Evolutionary conservation across 64 coral and sea anemone genomes (phyloP).

Genomic region (Astreopora myriophthalma): DNA sequence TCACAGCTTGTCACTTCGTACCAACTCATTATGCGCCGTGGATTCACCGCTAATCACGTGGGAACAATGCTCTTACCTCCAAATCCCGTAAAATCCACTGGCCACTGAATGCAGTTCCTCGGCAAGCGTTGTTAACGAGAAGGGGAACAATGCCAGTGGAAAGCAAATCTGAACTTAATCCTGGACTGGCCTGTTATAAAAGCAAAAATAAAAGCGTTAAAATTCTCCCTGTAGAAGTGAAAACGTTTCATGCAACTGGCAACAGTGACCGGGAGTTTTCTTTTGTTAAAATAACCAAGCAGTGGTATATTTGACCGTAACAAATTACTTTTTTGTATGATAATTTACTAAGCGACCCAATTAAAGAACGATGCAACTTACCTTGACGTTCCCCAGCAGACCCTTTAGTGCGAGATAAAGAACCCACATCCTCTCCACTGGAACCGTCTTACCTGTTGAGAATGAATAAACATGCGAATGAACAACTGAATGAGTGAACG

Average conservation of each 20-base stretch:
- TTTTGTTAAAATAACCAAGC: too few relatives aligned
- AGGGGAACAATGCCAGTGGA: constrained; percentile 71
- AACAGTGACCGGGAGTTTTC: too few relatives aligned
- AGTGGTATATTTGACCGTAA: too few relatives aligned
- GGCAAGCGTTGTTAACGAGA: constrained; percentile 81
- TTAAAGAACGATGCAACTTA: not conserved
- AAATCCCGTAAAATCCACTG: constrained; percentile 96
- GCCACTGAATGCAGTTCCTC: constrained; percentile 85
- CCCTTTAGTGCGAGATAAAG: constrained; percentile 92
- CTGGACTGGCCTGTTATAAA: constrained; percentile 8
- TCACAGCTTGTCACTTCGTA: too few relatives aligned
- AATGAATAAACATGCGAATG: not conserved
- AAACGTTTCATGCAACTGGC: too few relatives aligned
- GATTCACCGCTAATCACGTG: too few relatives aligned
- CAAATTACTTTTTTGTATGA: too few relatives aligned
- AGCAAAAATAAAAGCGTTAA: too few relatives aligned
- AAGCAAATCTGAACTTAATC: constrained; percentile 65
- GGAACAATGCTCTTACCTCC: too few relatives aligned
- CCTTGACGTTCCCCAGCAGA: constrained; percentile 89
- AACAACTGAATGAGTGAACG: not conserved
- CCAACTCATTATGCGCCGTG: too few relatives aligned
- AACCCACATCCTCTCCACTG: constrained; percentile 95
- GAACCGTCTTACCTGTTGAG: constrained; percentile 60
- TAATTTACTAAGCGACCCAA: too few relatives aligned
- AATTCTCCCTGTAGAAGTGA: too few relatives aligned